Evolutionary conservation across 2,888 invertebrate genomes (phyloP).

Genomic region (Chironomus tentans): DNA sequence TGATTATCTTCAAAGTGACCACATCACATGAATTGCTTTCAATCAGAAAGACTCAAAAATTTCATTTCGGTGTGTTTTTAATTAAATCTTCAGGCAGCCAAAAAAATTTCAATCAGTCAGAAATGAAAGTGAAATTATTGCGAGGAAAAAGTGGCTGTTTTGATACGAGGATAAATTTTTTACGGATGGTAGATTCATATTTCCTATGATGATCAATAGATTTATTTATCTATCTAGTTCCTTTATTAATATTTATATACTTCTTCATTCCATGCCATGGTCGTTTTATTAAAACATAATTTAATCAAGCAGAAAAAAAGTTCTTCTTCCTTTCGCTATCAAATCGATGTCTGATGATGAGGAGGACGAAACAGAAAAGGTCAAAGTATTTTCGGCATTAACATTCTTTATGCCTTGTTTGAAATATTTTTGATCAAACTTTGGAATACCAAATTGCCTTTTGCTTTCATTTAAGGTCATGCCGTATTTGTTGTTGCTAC

Average conservation of each 20-base stretch:
- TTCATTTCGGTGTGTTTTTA: too few species aligned
- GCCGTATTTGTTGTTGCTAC: neutral
- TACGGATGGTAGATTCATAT: too few species aligned
- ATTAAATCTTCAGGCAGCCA: too few species aligned
- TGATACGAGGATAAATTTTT: too few species aligned
- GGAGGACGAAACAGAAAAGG: neutral
- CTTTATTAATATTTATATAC: neutral
- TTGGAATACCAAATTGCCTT: neutral
- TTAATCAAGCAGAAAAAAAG: slow-evolving; percentile 2
- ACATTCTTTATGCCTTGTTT: slow-evolving; percentile 3
- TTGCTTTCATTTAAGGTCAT: slow-evolving; percentile 7
- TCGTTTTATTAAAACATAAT: slow-evolving; percentile 2
- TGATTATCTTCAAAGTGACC: too few species aligned
- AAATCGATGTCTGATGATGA: neutral
- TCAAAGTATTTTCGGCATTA: slow-evolving; percentile 4
- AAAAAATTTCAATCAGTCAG: too few species aligned
- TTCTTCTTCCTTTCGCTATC: too few species aligned
- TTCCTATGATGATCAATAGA: neutral
- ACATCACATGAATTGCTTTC: too few species aligned
- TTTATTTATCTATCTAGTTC: neutral
- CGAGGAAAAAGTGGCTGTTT: too few species aligned
- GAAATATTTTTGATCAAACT: neutral
- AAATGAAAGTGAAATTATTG: too few species aligned
- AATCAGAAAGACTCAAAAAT: too few species aligned
- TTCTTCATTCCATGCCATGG: too few species aligned